Conservation (phyloP, 1,140 invertebrate genomes). For the Drosophila pseudoananassae region DNA sequence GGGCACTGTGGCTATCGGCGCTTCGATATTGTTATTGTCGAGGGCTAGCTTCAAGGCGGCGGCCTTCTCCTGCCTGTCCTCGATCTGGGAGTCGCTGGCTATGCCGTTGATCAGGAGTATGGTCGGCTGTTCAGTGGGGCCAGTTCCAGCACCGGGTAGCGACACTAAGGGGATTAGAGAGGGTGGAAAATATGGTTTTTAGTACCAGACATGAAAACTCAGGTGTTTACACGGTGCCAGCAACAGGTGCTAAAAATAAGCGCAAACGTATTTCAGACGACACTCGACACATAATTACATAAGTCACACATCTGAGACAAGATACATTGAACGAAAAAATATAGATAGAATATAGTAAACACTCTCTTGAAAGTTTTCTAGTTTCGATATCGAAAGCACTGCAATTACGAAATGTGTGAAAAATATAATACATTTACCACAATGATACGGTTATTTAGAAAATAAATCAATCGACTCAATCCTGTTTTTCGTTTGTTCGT, state of each 20-base stretch:
- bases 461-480: neutral
- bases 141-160: constrained; percentile 80
- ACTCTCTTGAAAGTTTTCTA: constrained; percentile 17
- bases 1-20: constrained; percentile 29
- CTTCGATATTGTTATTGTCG: constrained; percentile 47
- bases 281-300: constrained; percentile 47
- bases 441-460: neutral
- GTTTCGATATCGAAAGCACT: constrained; percentile 7
- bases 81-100: constrained; percentile 55
- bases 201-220: constrained; percentile 12
- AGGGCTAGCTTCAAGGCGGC: constrained; percentile 51
- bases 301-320: constrained; percentile 41
- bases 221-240: constrained; percentile 45
- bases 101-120: constrained; percentile 79
- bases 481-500: neutral
- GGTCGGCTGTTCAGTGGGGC: constrained; percentile 73
- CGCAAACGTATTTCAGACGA: constrained; percentile 41
- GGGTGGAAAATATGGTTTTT: constrained; percentile 3
- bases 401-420: constrained; percentile 18
- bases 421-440: neutral
- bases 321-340: constrained; percentile 10
- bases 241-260: constrained; percentile 80
- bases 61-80: constrained; percentile 40
- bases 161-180: constrained; percentile 58
- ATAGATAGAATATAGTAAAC: constrained; percentile 15